Base-by-base conservation (phyloP, 2,797 vertebrate genomes). In the Acrossocheilus fasciatus region DNA sequence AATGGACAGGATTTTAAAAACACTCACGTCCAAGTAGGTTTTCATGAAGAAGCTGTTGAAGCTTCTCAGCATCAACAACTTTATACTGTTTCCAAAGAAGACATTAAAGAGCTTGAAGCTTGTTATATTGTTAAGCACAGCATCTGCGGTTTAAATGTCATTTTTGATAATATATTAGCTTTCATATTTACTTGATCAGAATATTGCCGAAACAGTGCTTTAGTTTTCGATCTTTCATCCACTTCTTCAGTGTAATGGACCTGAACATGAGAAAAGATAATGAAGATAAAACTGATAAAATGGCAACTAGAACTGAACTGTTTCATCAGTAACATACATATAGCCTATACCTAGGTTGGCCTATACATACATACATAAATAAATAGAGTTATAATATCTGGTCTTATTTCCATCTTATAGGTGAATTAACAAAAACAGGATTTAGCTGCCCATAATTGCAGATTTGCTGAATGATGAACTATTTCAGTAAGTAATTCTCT, bases 61-160 rank as follows among this genome's bases (percentile, higher is more conserved):
- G 92, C 52, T 91, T 83, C 85, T 93, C 93, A 39, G 94, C 93
- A 41, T 92, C 88, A 15, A 96, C 91, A 64, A 95, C 93, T 34
- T 91, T 89, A 86, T 91, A 91, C 95, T 96, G 79, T 50, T 30
- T 11, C 50, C 12, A 30, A 72, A 26, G 5, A 59, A 59, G 34
- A 26, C 68, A 59, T 74, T 36, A 4, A 23, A 68, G 7, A 57
- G 4, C 6, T n/a, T 39, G 6, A 20, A 62, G 7, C 15, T 64
- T 68, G 15, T 11, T 17, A n/a, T 26, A 52, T n/a, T 36, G 30
- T 23, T 70, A 34, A 62, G 57, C 30, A 30, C n/a, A 47, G 12
- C 9, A 64, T 30, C 4, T 23, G 12, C 26, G 6, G 1, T 69
- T 81, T 43, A 15, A 15, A 52, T 10, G 10, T 2, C 0, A 26